Evolutionary conservation across 2,888 invertebrate genomes (phyloP).

Genomic region (Ochropacha duplaris): DNA sequence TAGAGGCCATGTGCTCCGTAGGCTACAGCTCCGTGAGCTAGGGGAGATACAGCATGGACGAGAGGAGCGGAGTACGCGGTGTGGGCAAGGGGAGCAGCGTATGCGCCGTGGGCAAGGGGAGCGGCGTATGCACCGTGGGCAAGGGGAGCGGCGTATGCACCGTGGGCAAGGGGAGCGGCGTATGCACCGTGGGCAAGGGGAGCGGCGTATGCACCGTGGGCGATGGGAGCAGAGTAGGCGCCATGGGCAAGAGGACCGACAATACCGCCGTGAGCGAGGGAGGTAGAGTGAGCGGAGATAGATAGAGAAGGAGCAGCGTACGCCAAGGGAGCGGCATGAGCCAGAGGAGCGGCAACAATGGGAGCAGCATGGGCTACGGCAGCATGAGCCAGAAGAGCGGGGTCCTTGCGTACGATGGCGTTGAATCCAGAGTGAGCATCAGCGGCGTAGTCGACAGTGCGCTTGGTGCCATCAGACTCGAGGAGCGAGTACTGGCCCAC

Average conservation of each 20-base stretch:
- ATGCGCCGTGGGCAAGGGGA: constrained; percentile 21
- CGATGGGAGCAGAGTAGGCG: constrained; percentile 33
- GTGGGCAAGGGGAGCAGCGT: constrained; percentile 36
- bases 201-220: constrained; percentile 32
- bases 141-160: constrained; percentile 34
- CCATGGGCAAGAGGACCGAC: constrained; percentile 34
- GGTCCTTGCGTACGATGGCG: constrained; percentile 80
- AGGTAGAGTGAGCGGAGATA: constrained; percentile 30
- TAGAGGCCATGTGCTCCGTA: constrained; percentile 46
- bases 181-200: constrained; percentile 31
- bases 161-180: constrained; percentile 26
- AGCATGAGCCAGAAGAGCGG: constrained; percentile 30
- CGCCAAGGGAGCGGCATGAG: constrained; percentile 40
- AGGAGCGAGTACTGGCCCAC: constrained; percentile 79
- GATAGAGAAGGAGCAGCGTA: constrained; percentile 32
- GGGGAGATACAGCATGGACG: constrained; percentile 28
- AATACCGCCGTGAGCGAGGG: constrained; percentile 35
- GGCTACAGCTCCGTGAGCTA: constrained; percentile 36
- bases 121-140: constrained; percentile 28
- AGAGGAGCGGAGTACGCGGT: constrained; percentile 34
- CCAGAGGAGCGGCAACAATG: constrained; percentile 35
- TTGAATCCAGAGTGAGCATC: constrained; percentile 81
- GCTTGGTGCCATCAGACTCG: constrained; percentile 84
- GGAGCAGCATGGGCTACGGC: constrained; percentile 46
- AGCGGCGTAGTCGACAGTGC: constrained; percentile 84